Evolutionary conservation across 2,113 vertebrate species (phyloP).

Genomic region (Acrocephalus arundinaceus): DNA sequence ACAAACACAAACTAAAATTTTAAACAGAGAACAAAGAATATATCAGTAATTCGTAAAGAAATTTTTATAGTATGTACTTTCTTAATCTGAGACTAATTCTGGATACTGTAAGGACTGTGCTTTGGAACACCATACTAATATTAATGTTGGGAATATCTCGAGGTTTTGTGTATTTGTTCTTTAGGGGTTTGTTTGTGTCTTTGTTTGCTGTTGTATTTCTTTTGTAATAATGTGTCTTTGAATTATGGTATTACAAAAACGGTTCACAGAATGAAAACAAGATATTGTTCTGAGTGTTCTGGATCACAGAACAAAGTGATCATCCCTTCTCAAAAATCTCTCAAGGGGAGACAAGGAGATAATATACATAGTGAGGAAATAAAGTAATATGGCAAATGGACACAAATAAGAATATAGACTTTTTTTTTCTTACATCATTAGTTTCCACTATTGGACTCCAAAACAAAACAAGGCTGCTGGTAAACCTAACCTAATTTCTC

Average conservation of each 20-base stretch:
- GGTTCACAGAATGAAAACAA: not conserved
- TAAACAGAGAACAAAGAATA: not conserved
- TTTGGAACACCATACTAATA: not conserved
- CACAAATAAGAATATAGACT: not conserved
- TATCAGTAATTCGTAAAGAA: not conserved
- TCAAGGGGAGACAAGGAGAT: not conserved
- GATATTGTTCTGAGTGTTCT: not conserved
- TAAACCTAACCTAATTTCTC: not conserved
- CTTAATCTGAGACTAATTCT: not conserved
- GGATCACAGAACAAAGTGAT: not conserved
- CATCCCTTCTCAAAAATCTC: not conserved
- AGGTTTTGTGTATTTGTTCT: not conserved
- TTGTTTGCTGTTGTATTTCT: not conserved
- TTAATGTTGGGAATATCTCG: not conserved
- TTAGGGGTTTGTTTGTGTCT: not conserved
- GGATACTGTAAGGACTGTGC: not conserved
- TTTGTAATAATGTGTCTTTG: not conserved
- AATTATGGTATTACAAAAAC: not conserved
- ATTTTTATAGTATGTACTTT: not conserved
- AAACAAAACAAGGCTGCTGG: not conserved
- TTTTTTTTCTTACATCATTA: not conserved
- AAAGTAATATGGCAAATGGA: not conserved
- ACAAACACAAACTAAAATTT: not conserved
- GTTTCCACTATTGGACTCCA: not conserved
- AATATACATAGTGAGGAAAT: not conserved